Base-by-base conservation (phyloP, 2,113 vertebrate genomes). In the Abramis brama region DNA sequence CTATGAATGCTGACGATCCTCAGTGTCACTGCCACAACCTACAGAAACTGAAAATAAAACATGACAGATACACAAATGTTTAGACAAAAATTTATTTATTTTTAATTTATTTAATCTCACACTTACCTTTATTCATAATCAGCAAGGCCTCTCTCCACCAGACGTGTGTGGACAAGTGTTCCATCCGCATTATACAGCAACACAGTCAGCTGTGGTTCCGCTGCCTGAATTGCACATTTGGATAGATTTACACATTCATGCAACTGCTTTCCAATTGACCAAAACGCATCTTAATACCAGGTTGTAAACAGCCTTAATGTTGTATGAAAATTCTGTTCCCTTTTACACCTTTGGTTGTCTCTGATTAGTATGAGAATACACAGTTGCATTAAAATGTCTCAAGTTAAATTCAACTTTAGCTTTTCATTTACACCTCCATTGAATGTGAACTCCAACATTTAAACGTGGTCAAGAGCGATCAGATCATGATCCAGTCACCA, bases 131-230 rank as follows among this genome's bases (percentile, higher is more conserved):
- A 93, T 11, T 95, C 95, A 4, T 92, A 86, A 30, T 96, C 95
- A 2, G 96, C 97, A 30, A 98, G 94, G 73, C 97, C 97, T 84
- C 93, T 93, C 90, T 91, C 93, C 88, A 99, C 87, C 87, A 99
- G 93, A 45, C 95, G 93, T 90, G 93, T 91, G 36, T 98, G 95
- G 74, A 98, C 90, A 10, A 94, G 89, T 17, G 87, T 90, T 66
- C 92, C 90, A 11, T 93, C 87, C 0, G 95, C 92, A 60, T 95
- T 92, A 89, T 95, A 97, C 85, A 99, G 93, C 39, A 90, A 92
- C 88, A 98, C 93, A 0, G 89, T 94, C 60, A 94, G 86, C 82
- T 97, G 94, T 43, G 97, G 95, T 74, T 94, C 91, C 1, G 84
- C 71, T 45, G 92, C 88, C 98, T 99, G 90, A 71, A 80, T 33